phyloP scores from a whole-genome alignment of 1,140 invertebrate genomes.

The Watersipora subatra region DNA sequence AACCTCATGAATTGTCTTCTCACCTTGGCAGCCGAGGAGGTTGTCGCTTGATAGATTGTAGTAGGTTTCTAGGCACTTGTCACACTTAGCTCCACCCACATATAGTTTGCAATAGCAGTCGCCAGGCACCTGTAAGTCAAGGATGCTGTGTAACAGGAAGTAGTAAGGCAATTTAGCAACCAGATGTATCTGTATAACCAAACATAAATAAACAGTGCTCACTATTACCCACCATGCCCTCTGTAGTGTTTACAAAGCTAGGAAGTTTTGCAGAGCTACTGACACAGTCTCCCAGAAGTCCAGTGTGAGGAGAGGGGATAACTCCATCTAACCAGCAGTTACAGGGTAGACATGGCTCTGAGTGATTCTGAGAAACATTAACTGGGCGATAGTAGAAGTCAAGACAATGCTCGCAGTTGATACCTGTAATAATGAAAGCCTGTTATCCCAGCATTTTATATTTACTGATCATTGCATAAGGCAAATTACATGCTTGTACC shows the following conservation, averaged over 20 bases:
- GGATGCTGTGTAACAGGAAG: too few species aligned
- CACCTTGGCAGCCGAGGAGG: not conserved
- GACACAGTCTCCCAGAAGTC: not conserved
- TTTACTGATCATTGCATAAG: too few species aligned
- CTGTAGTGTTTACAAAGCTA: too few species aligned
- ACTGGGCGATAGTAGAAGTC: not conserved
- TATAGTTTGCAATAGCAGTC: not conserved
- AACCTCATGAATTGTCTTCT: too few species aligned
- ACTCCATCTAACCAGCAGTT: not conserved
- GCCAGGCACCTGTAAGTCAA: not conserved
- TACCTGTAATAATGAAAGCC: too few species aligned
- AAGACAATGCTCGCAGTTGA: not conserved
- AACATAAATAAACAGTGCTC: too few species aligned
- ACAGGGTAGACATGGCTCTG: not conserved
- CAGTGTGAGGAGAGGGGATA: not conserved
- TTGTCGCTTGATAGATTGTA: not conserved
- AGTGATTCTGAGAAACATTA: not conserved
- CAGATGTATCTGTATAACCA: too few species aligned
- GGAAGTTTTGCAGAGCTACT: too few species aligned
- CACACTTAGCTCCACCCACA: not conserved
- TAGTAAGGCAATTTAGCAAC: too few species aligned
- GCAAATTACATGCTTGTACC: too few species aligned
- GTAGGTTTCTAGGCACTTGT: not conserved
- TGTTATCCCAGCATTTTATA: too few species aligned
- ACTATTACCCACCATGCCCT: too few species aligned